phyloP scores from a whole-genome alignment of 2,888 invertebrate genomes.

The Macaria liturata region DNA sequence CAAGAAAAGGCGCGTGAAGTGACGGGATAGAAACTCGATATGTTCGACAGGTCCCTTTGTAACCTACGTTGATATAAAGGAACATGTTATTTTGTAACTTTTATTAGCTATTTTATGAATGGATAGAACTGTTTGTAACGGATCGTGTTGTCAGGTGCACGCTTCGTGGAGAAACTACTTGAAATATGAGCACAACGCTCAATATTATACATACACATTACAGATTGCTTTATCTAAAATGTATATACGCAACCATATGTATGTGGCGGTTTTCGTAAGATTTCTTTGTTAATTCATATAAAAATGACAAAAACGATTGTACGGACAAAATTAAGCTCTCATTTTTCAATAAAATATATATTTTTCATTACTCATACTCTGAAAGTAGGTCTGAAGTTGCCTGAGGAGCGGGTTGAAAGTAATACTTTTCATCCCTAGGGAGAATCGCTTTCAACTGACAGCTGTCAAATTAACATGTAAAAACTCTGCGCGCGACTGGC shows the following conservation, averaged over 20 bases:
- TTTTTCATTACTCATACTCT: too few species aligned
- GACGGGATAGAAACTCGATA: slow-evolving; percentile 77
- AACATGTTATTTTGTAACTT: slow-evolving; percentile 52
- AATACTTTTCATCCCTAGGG: too few species aligned
- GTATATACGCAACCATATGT: not conserved
- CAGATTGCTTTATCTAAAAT: too few species aligned
- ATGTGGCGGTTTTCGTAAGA: not conserved
- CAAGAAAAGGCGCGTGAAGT: slow-evolving; percentile 57
- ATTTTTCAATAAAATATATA: too few species aligned
- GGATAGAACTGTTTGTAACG: slow-evolving; percentile 41
- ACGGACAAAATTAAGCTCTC: not conserved
- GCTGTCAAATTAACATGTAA: too few species aligned
- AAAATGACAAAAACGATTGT: not conserved
- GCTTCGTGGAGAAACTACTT: not conserved
- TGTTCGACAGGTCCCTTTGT: slow-evolving; percentile 61
- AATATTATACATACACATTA: too few species aligned
- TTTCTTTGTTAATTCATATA: not conserved
- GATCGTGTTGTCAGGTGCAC: slow-evolving; percentile 1
- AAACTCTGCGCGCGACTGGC: too few species aligned
- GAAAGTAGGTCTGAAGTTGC: too few species aligned
- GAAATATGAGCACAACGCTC: too few species aligned
- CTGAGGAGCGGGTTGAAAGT: too few species aligned
- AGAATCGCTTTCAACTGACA: too few species aligned
- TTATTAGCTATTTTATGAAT: slow-evolving; percentile 69
- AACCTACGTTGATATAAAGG: slow-evolving; percentile 60